A percentile compares a stretch with the other conserved stretches of the same genome.
phyloP scores from a whole-genome alignment of 2,113 vertebrate species.

The Gnathonemus longibarbis region DNA sequence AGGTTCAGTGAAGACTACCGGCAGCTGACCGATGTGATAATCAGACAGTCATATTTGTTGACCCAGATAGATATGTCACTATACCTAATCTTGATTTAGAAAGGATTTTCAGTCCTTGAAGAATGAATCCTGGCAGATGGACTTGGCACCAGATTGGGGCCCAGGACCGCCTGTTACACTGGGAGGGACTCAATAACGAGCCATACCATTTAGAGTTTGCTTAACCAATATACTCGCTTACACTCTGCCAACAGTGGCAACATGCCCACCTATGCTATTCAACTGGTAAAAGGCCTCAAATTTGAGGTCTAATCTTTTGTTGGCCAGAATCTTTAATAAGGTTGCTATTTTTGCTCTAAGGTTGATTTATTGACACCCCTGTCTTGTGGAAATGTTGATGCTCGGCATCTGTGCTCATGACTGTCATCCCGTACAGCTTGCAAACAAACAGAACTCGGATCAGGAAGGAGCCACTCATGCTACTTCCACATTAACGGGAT shows the following conservation, averaged over 20 bases:
- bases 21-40: constrained; percentile 12
- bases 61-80: constrained; percentile 14
- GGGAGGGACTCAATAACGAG: background rate
- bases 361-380: background rate
- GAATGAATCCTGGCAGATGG: constrained; percentile 18
- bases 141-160: constrained; percentile 13
- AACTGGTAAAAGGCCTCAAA: constrained; percentile 6
- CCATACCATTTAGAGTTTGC: constrained; percentile 14
- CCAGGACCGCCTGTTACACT: constrained; percentile 9
- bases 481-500: background rate
- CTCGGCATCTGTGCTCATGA: constrained; percentile 1
- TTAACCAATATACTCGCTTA: background rate
- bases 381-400: constrained; percentile 11
- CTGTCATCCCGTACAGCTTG: background rate
- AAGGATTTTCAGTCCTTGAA: constrained; percentile 13
- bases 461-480: background rate
- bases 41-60: constrained; percentile 13
- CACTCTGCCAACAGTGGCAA: constrained; percentile 2
- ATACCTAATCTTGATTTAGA: constrained; percentile 15
- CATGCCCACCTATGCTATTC: background rate
- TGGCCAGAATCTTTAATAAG: background rate
- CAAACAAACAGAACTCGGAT: constrained; percentile 3
- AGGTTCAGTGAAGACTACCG: background rate
- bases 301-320: constrained; percentile 4
- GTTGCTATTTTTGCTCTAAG: background rate